Evolutionary conservation across 2,113 vertebrate genomes (phyloP).

Genomic region (Aythya baeri): DNA sequence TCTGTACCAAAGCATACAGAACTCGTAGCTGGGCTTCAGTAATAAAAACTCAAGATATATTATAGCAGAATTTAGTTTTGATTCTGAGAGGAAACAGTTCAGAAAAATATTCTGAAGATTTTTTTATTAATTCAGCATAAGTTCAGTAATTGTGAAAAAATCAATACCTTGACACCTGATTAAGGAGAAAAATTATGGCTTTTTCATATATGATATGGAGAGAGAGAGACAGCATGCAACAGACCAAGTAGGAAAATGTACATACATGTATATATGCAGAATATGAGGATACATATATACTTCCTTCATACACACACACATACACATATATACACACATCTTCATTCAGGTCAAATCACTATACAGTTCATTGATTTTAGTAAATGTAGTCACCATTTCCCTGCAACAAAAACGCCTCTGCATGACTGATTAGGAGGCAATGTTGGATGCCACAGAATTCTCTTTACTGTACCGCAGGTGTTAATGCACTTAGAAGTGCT

Average conservation of each 20-base stretch:
- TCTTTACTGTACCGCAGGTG: background rate
- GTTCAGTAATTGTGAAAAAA: background rate
- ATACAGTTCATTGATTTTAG: background rate
- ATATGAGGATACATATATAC: background rate
- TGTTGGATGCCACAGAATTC: background rate
- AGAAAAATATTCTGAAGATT: background rate
- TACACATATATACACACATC: background rate
- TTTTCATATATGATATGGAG: background rate
- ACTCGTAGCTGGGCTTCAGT: background rate
- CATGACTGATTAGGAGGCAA: background rate
- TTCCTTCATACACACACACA: background rate
- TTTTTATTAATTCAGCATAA: background rate
- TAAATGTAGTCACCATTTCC: background rate
- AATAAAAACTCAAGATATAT: background rate
- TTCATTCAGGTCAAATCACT: background rate
- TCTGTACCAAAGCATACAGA: background rate
- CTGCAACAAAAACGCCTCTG: background rate
- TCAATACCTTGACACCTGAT: background rate
- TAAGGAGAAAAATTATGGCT: background rate
- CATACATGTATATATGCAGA: background rate
- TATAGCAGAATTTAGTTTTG: background rate
- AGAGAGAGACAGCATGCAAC: accelerated
- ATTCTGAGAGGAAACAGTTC: background rate
- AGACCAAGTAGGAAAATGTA: background rate
- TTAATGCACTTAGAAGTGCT: background rate